Evolutionary conservation across 2,888 invertebrate species (phyloP).

Genomic region (Lasioglossum villosulum): DNA sequence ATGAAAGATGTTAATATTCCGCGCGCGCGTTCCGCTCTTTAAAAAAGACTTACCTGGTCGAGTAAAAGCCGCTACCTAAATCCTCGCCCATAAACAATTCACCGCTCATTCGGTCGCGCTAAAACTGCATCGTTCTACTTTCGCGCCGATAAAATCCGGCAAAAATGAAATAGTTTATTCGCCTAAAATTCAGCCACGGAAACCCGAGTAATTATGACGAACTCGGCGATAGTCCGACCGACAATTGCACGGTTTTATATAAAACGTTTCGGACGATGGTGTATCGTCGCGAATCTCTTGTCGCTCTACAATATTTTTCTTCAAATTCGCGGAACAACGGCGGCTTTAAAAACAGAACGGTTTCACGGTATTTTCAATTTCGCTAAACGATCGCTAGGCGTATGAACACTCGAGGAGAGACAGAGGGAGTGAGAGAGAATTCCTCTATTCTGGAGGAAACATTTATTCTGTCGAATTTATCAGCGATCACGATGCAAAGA

Average conservation of each 20-base stretch:
- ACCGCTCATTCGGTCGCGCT: background rate
- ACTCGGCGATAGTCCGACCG: background rate
- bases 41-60: background rate
- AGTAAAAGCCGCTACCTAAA: background rate
- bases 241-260: constrained; percentile 20
- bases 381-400: background rate
- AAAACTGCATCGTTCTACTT: background rate
- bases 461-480: background rate
- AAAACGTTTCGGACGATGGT: background rate
- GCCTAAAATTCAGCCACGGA: constrained; percentile 1
- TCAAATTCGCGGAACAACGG: background rate
- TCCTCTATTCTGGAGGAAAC: background rate
- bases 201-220: constrained; percentile 7
- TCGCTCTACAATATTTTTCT: constrained; percentile 1
- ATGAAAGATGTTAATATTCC: too few species aligned
- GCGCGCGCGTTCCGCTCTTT: too few species aligned
- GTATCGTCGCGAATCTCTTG: constrained; percentile 10
- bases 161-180: background rate
- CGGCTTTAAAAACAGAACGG: background rate
- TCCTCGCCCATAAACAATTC: constrained; percentile 2
- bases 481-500: background rate
- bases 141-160: background rate
- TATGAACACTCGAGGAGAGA: background rate
- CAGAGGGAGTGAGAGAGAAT: too few species aligned
- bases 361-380: background rate